These are phyloP conservation scores for Paramuricea clavata DNA, from an alignment of 92 coral and sea anemone species.

Conservation along the genomic window DNA sequence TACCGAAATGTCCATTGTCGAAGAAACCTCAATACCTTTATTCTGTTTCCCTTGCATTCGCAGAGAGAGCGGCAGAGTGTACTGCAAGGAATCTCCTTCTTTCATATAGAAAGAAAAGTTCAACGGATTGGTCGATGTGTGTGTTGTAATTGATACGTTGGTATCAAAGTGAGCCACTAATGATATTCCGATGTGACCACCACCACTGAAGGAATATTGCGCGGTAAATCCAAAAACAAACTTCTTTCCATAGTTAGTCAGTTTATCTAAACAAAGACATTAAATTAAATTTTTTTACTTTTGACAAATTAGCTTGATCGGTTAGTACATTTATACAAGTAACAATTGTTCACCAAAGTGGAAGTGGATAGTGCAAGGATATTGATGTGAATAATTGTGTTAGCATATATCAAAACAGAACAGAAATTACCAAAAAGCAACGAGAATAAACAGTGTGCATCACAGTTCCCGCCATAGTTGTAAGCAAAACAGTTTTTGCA, in stretches of 20 bases:
- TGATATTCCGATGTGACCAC: not conserved
- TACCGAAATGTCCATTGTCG: not conserved
- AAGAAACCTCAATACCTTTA: not conserved
- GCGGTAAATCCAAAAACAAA: not conserved
- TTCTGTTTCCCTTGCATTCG: not conserved
- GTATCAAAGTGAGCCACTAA: not conserved
- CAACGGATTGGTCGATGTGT: not conserved
- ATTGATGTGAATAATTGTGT: no score
- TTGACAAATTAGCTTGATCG: no score
- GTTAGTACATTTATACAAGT: no score
- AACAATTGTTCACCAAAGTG: no score
- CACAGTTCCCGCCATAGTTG: no score
- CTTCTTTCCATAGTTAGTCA: not conserved
- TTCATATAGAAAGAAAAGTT: not conserved
- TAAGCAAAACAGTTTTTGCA: no score
- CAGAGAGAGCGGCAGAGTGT: not conserved
- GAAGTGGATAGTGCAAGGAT: no score
- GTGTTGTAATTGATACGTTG: not conserved
- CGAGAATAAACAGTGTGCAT: no score
- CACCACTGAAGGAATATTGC: not conserved
- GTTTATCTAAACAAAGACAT: no score
- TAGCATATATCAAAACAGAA: no score
- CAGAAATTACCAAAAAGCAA: no score
- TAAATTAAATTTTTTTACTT: no score
- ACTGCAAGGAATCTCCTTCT: not conserved